Evolutionary conservation across 2,888 invertebrate genomes (phyloP).

Genomic region (Chymomyza amoena): DNA sequence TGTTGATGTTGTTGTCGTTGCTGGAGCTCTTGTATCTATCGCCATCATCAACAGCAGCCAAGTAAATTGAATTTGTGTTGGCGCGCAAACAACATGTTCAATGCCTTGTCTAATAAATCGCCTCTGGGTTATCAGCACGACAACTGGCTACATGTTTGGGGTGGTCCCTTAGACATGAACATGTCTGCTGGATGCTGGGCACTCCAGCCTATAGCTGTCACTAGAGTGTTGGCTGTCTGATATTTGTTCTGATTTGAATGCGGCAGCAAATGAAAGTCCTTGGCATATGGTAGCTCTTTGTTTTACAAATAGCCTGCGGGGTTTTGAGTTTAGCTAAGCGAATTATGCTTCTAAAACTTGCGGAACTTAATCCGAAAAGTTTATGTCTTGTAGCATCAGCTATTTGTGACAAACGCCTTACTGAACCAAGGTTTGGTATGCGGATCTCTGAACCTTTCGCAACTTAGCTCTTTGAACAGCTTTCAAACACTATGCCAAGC

Average conservation of each 20-base stretch:
- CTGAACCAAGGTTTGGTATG: no score
- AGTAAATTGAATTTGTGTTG: constrained; percentile 43
- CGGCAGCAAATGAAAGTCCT: no score
- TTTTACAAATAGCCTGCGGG: no score
- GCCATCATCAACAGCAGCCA: constrained; percentile 17
- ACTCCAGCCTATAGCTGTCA: neutral
- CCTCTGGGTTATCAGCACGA: constrained; percentile 23
- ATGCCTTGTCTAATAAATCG: constrained; percentile 21
- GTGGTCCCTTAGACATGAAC: constrained; percentile 19
- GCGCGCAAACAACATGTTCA: constrained; percentile 14
- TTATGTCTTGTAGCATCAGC: no score
- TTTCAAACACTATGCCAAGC: no score
- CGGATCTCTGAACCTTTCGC: no score
- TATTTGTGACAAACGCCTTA: no score
- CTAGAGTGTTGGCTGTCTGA: neutral
- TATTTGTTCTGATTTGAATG: neutral
- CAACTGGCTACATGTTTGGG: constrained; percentile 34
- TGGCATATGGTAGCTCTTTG: no score
- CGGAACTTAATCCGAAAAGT: no score
- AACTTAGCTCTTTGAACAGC: no score
- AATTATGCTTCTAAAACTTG: no score
- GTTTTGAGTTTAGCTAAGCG: no score
- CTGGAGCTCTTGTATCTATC: constrained; percentile 21
- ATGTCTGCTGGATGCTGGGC: neutral
- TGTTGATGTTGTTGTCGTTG: neutral